Percentiles rank a stretch among this genome's conserved stretches.
phyloP scores from a whole-genome alignment of 2,797 vertebrate genomes.

The Helicolenus hilgendorfi region DNA sequence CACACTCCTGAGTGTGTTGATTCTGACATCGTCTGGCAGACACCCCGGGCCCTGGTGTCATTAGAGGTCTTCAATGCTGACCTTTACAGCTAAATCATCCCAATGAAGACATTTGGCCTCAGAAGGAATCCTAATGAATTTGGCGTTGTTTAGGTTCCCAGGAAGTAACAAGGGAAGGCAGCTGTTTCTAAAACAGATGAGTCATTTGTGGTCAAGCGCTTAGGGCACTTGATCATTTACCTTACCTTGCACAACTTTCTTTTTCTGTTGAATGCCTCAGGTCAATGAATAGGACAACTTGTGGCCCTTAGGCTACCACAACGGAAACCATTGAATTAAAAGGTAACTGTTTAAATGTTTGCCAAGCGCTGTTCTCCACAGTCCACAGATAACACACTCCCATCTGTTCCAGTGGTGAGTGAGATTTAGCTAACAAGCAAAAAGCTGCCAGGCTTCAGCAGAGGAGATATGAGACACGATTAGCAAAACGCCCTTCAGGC shows the following conservation, averaged over 20 bases:
- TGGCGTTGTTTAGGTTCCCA: conserved; percentile 31
- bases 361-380: conserved; percentile 25
- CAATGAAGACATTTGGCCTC: conserved; percentile 73
- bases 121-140: conserved; percentile 78
- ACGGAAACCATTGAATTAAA: conserved; percentile 37
- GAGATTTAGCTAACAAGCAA: conserved; percentile 52
- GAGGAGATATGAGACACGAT: conserved; percentile 48
- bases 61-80: conserved; percentile 80
- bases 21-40: conserved; percentile 78
- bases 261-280: conserved; percentile 32
- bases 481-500: conserved; percentile 45
- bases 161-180: conserved; percentile 5
- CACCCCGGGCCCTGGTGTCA: conserved; percentile 69
- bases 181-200: conserved; percentile 45
- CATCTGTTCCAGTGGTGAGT: conserved; percentile 36
- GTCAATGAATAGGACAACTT: conserved; percentile 52
- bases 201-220: conserved; percentile 37
- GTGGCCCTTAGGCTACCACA: conserved; percentile 41
- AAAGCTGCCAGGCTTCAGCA: conserved; percentile 33
- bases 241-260: conserved; percentile 42
- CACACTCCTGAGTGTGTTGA: conserved; percentile 69
- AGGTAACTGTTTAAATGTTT: conserved; percentile 54
- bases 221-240: conserved; percentile 65
- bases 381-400: conserved; percentile 37
- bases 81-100: conserved; percentile 81